Conservation (phyloP, 2,888 invertebrate species). For the Drosophila gaucha region DNA sequence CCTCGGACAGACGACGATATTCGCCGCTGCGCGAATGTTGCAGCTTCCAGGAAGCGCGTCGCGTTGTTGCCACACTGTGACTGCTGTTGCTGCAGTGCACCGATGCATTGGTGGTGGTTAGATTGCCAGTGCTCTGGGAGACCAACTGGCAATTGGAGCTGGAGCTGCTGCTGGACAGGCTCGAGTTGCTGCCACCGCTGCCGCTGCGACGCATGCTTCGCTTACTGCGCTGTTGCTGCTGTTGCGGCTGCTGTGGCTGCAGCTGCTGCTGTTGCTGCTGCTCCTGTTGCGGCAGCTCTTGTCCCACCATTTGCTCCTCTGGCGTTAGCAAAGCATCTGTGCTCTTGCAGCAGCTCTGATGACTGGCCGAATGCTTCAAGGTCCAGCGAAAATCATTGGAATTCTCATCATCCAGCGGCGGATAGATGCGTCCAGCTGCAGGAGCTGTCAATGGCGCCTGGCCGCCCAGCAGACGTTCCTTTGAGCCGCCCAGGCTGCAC, state of each 20-base stretch:
- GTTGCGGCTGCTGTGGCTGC: slow-evolving; percentile 8
- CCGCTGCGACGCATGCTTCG: slow-evolving; percentile 49
- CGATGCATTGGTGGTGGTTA: slow-evolving; percentile 64
- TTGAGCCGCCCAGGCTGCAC: slow-evolving; percentile 45
- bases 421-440: slow-evolving; percentile 49
- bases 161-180: slow-evolving; percentile 74
- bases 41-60: slow-evolving; percentile 81
- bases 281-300: slow-evolving; percentile 18
- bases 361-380: slow-evolving; percentile 76
- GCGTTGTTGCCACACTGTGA: slow-evolving; percentile 65
- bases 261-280: slow-evolving; percentile 24
- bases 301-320: slow-evolving; percentile 40
- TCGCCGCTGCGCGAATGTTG: slow-evolving; percentile 76
- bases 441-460: neutral
- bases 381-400: slow-evolving; percentile 72
- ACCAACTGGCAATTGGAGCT: slow-evolving; percentile 65
- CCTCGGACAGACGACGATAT: slow-evolving; percentile 80
- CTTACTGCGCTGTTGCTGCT: slow-evolving; percentile 32
- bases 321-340: slow-evolving; percentile 78
- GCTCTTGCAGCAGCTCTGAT: slow-evolving; percentile 80
- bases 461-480: slow-evolving; percentile 52
- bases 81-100: slow-evolving; percentile 65
- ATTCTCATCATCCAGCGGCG: slow-evolving; percentile 76
- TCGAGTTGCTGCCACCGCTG: slow-evolving; percentile 70
- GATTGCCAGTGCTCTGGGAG: slow-evolving; percentile 67